Percentiles rank a stretch among this genome's conserved stretches.
These are phyloP conservation scores for Lasaia peninsularis DNA, from an alignment of 1,140 invertebrate species.

Conservation along the genomic window DNA sequence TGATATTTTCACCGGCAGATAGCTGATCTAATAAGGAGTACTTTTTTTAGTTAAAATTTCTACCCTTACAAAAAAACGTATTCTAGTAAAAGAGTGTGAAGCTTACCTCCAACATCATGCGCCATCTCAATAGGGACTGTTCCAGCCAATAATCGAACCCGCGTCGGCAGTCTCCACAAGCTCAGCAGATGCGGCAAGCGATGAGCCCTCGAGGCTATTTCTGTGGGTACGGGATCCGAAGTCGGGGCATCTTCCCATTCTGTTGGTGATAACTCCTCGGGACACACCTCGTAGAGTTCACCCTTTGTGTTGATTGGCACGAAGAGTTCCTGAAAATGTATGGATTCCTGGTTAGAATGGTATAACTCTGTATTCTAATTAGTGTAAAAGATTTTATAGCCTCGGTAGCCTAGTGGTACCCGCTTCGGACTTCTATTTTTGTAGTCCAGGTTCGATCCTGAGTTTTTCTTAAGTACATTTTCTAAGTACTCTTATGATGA, in stretches of 20 bases:
- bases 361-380: neutral
- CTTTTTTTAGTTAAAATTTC: too few species aligned
- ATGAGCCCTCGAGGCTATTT: constrained; percentile 49
- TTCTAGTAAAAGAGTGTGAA: neutral
- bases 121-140: constrained; percentile 77
- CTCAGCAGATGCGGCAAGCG: constrained; percentile 61
- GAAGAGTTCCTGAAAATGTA: constrained; percentile 77
- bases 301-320: constrained; percentile 79
- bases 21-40: too few species aligned
- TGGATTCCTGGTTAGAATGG: neutral
- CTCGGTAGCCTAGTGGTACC: too few species aligned
- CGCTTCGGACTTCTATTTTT: too few species aligned
- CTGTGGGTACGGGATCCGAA: constrained; percentile 36
- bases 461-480: too few species aligned
- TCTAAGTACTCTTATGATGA: too few species aligned
- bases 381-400: too few species aligned
- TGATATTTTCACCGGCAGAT: too few species aligned
- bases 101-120: constrained; percentile 76
- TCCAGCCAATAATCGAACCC: constrained; percentile 75
- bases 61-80: constrained; percentile 8
- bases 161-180: constrained; percentile 74
- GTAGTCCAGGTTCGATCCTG: too few species aligned
- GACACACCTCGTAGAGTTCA: constrained; percentile 79
- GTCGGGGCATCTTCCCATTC: constrained; percentile 57
- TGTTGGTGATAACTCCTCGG: constrained; percentile 68